Evolutionary conservation across 2,888 invertebrate genomes (phyloP).

Genomic region (Chrysodeixis includens): DNA sequence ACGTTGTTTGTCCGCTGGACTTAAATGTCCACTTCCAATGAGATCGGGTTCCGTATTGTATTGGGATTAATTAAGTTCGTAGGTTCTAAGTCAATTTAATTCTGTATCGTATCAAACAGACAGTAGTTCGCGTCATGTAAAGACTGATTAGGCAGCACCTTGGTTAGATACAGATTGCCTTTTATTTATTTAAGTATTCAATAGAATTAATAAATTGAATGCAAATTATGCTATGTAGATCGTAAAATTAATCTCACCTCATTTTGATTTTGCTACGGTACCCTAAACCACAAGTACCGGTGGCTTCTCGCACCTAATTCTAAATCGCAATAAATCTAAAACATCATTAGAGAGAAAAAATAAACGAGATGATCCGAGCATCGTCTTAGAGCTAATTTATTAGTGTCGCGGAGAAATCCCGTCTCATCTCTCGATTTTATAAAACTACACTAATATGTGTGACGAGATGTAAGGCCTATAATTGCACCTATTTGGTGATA

Average conservation of each 20-base stretch:
- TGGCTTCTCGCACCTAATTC: slow-evolving; percentile 49
- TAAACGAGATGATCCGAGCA: slow-evolving; percentile 56
- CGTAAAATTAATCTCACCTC: too few species aligned
- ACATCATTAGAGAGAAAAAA: slow-evolving; percentile 71
- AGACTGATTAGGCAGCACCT: too few species aligned
- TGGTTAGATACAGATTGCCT: too few species aligned
- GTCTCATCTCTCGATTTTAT: slow-evolving; percentile 40
- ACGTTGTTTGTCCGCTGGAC: slow-evolving; percentile 51
- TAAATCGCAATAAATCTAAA: slow-evolving; percentile 70
- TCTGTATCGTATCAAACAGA: too few species aligned
- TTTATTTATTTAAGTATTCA: too few species aligned
- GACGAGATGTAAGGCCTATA: slow-evolving; percentile 3
- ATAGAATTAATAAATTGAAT: too few species aligned
- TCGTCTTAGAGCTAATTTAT: slow-evolving; percentile 64
- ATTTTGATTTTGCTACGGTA: too few species aligned
- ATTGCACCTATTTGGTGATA: slow-evolving; percentile 5
- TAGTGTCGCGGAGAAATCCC: slow-evolving; percentile 64
- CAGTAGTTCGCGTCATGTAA: too few species aligned
- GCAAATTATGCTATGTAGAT: too few species aligned
- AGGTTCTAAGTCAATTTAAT: background rate
- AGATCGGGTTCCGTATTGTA: slow-evolving; percentile 26
- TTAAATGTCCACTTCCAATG: slow-evolving; percentile 20
- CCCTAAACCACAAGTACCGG: slow-evolving; percentile 28
- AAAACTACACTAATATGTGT: slow-evolving; percentile 26
- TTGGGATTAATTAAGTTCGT: background rate